These are phyloP conservation scores for Rhopilema esculentum DNA, from an alignment of 30 jellyfish, hydroid and myxozoan species.

Conservation along the genomic window DNA sequence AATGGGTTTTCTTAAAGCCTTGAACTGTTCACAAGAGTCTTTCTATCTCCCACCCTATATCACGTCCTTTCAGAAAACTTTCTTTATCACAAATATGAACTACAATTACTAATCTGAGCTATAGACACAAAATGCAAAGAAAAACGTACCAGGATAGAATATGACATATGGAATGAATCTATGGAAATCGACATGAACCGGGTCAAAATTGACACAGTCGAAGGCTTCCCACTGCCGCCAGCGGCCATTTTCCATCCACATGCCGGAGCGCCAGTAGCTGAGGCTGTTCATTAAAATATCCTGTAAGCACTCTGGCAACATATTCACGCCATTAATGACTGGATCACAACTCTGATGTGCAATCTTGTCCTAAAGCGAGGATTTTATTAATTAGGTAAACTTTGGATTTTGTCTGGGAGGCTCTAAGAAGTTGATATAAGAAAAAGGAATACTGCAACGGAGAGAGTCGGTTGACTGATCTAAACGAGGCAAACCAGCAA, in stretches of 20 bases:
- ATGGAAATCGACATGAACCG: constrained; percentile 99
- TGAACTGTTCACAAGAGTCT: no score
- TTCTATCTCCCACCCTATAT: no score
- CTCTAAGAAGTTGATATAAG: neutral
- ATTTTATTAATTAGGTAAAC: neutral
- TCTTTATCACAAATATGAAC: no score
- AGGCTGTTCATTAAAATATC: constrained; percentile 88
- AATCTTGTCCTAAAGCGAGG: constrained; percentile 21
- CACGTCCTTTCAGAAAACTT: no score
- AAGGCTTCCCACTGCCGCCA: constrained; percentile 99
- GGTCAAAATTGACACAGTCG: constrained; percentile 97
- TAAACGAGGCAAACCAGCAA: no score
- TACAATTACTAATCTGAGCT: no score
- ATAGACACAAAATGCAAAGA: no score
- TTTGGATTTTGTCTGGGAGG: neutral
- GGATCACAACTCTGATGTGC: constrained; percentile 76
- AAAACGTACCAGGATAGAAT: constrained; percentile 93
- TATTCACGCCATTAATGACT: constrained; percentile 72
- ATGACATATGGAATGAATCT: constrained; percentile 92
- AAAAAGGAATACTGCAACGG: neutral
- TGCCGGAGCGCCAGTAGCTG: constrained; percentile 94
- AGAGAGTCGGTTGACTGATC: neutral
- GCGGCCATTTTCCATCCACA: constrained; percentile 99
- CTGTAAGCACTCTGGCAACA: constrained; percentile 95
- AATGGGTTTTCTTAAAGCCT: no score